Conservation (phyloP, 2,888 invertebrate species). For the Eristalis arbustorum region DNA sequence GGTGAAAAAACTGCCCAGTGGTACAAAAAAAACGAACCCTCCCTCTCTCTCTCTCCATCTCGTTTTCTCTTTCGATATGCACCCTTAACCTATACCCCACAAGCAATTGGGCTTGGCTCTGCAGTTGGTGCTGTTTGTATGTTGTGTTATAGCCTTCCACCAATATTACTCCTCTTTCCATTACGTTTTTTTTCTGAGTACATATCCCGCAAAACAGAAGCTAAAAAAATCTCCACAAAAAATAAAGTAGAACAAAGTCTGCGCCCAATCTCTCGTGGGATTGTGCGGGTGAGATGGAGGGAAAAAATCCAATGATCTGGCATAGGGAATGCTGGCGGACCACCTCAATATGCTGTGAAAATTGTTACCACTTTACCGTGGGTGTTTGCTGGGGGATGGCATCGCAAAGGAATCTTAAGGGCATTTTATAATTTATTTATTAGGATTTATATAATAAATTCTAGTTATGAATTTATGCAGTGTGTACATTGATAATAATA, state of each 20-base stretch:
- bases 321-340: conserved; percentile 10
- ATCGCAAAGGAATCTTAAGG: background rate
- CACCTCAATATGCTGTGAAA: conserved; percentile 16
- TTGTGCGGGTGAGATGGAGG: conserved; percentile 27
- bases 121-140: conserved; percentile 60
- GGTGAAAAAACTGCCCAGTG: conserved; percentile 44
- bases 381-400: background rate
- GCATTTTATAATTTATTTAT: background rate
- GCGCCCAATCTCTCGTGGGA: conserved; percentile 47
- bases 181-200: conserved; percentile 2
- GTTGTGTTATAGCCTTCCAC: conserved; percentile 57
- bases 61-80: conserved; percentile 40
- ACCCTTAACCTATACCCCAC: conserved; percentile 52
- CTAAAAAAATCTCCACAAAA: conserved; percentile 55
- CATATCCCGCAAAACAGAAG: conserved; percentile 54
- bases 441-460: background rate
- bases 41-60: background rate
- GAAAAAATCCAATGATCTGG: conserved; percentile 20
- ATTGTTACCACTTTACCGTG: conserved; percentile 16
- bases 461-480: background rate
- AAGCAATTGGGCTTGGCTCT: conserved; percentile 60
- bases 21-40: conserved; percentile 14
- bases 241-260: conserved; percentile 69
- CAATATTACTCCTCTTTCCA: conserved; percentile 45
- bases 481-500: too few relatives aligned